Base-by-base conservation (phyloP, 2,888 invertebrate species). In the Venusia cambrica region DNA sequence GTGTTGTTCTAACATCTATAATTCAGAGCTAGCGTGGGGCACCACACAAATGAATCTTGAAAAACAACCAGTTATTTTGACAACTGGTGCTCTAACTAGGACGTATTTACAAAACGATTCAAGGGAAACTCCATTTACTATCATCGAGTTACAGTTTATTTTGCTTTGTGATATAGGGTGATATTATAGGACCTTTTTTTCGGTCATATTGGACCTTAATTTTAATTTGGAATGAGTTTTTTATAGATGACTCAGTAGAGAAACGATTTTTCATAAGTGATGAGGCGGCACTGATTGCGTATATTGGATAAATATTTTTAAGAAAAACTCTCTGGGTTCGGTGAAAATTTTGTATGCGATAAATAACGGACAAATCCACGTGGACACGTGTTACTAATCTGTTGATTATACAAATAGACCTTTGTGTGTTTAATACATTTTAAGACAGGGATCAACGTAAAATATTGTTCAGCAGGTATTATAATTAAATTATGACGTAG, bases 161-260 rank as follows among this genome's bases (percentile, higher is more conserved):
- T 73, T 62, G 38, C 30, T 35, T 26, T 50, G 43, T 10, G 19
- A n/a, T 6, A 2, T 3, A 18, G 3, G 19, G 38, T 50, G 53
- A 57, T 72, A 67, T 70, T 70, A 63, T 59, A 61, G 62, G 62
- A 66, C 57, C 46, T 74, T 63, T 70, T 66, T 68, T 65, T 73
- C 64, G 62, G 74, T 66, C 66, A 73, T 64, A 74, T 73, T 78
- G 84, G 80, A 80, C 80, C 81, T 85, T 83, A 84, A 84, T 87
- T 85, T 87, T 85, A 87, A 87, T 87, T 85, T 80, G 64, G 69
- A 81, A 84, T 81, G 75, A 81, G 78, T 73, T 87, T 87, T 87
- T 85, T 85, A 83, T 83, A 81, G 81, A 77, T 68, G 67, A 73
- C 66, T 79, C 61, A 70, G 71, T 67, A 68, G 71, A 80, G 77